These are phyloP conservation scores for Dicyrtomina minuta DNA, from an alignment of 2,888 invertebrate species.

Conservation along the genomic window DNA sequence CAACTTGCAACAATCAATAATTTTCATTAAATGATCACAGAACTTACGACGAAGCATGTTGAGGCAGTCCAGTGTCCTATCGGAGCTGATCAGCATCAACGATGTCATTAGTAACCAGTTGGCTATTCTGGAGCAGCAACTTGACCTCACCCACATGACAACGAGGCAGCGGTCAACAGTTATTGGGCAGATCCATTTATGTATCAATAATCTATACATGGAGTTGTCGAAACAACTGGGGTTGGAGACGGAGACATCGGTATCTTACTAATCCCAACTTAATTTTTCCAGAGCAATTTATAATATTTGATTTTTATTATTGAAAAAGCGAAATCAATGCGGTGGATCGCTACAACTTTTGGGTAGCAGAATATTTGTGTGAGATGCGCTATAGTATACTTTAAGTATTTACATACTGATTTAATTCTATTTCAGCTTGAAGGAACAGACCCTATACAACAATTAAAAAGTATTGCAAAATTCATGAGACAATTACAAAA, in stretches of 20 bases:
- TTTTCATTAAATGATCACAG: neutral
- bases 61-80: neutral
- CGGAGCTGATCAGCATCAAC: neutral
- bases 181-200: neutral
- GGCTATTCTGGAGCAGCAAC: neutral
- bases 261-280: neutral
- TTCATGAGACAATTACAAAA: neutral
- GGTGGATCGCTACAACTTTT: too few species aligned
- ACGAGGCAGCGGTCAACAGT: neutral
- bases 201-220: neutral
- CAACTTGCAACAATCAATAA: neutral
- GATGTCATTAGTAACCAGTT: neutral
- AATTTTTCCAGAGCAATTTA: neutral
- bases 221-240: neutral
- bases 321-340: too few species aligned
- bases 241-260: neutral
- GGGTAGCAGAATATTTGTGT: too few species aligned
- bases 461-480: neutral
- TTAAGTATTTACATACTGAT: neutral
- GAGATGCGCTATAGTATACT: neutral
- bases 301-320: too few species aligned
- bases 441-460: neutral
- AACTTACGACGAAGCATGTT: neutral
- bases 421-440: neutral
- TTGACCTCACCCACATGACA: neutral